Evolutionary conservation across 2,888 invertebrate genomes (phyloP), one percentile per base, ranked within the genome.

Genomic region (Drosophila buzzatii): DNA sequence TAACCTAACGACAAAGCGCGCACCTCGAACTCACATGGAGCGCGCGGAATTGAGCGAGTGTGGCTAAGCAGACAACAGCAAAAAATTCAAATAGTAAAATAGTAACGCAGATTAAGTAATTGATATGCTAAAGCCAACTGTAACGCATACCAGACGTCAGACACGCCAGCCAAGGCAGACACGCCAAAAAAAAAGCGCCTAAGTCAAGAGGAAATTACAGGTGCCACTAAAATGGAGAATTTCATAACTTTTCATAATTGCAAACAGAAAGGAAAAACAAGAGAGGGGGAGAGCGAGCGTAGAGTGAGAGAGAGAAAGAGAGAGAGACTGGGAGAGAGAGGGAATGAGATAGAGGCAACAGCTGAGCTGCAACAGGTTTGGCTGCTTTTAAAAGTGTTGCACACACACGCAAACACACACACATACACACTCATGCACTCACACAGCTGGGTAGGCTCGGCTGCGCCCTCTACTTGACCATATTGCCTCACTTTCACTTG

Each of bases 401-500:
- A 31, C 41, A 45, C 45, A 42, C 70, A 42, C 61, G n/a, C 31
- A 10, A 23, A 57, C 33, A 14, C 14, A 20, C 44, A 44, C 41
- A 37, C 61, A 27, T 31, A 20, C 23, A n/a, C 33, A 14, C 33
- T 57, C 39, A 12, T 12, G 27, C 18, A 31, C 33, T 12, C 39
- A 53, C 27, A 31, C 16, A 44, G 27, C 61, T 67, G 49, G 61
- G 67, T 80, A 82, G 76, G 80, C 70, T 77, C 76, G 62, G 71
- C 39, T 66, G 78, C 79, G 81, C 75, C 81, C 89, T 74, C 79
- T 31, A 64, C 73, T 79, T 76, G 73, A 74, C 72, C 73, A 71
- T 57, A 73, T 67, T 81, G 78, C 76, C 79, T 80, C 80, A 91
- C 91, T 91, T 91, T 91, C 91, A 91, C 91, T 90, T 79, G 75